Evolutionary conservation across 2,113 vertebrate species (phyloP).

Genomic region (Heloderma charlesbogerti): DNA sequence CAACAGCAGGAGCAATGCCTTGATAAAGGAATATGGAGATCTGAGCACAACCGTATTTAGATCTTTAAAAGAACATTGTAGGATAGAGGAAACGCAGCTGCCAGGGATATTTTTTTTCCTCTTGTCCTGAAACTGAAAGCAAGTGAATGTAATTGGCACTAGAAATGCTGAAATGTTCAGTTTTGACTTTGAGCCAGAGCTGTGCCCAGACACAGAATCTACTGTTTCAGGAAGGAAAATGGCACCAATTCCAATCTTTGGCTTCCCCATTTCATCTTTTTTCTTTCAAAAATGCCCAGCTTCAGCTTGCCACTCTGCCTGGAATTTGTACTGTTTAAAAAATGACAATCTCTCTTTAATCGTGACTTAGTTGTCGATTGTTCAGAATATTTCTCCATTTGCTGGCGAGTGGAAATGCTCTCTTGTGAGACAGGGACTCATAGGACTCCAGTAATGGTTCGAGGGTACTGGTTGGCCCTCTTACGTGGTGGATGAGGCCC

Average conservation of each 20-base stretch:
- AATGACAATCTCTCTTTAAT: slow-evolving; percentile 24
- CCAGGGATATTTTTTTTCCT: slow-evolving; percentile 37
- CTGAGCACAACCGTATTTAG: slow-evolving; percentile 57
- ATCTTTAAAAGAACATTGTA: slow-evolving; percentile 61
- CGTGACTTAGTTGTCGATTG: not conserved
- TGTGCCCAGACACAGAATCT: slow-evolving; percentile 66
- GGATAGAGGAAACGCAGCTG: slow-evolving; percentile 50
- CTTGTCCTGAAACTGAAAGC: slow-evolving; percentile 54
- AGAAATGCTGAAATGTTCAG: slow-evolving; percentile 66
- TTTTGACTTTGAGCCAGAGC: slow-evolving; percentile 69
- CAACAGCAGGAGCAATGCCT: slow-evolving; percentile 56
- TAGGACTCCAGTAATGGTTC: not conserved
- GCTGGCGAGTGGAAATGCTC: not conserved
- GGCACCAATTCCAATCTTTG: slow-evolving; percentile 56
- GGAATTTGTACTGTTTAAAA: slow-evolving; percentile 32
- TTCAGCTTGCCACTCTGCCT: slow-evolving; percentile 53
- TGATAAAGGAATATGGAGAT: slow-evolving; percentile 60
- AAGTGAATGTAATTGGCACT: slow-evolving; percentile 66
- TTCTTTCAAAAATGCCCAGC: slow-evolving; percentile 54
- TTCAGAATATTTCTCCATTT: slow-evolving; percentile 15
- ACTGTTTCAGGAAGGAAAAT: slow-evolving; percentile 63
- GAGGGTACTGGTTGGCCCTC: not conserved
- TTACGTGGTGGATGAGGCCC: not conserved
- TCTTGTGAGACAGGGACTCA: not conserved
- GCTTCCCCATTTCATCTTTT: slow-evolving; percentile 62